Base-by-base conservation (phyloP, 2,113 vertebrate genomes). In the Hemiprocne comata region DNA sequence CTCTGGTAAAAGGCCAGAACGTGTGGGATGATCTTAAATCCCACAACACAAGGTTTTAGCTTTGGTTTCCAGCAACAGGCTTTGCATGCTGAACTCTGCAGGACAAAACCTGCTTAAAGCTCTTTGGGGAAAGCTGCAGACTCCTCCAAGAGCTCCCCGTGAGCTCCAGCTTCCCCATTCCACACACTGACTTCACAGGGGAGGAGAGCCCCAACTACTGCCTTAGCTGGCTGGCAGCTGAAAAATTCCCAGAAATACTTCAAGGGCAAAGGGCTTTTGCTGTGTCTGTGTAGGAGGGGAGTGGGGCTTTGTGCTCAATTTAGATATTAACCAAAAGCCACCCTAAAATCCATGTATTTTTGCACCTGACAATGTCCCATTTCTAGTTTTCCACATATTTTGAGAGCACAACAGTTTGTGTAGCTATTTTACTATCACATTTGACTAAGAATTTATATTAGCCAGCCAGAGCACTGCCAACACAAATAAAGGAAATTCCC, bases 391-490 rank as follows among this genome's bases (percentile, higher is more conserved):
- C 61, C 18, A 28, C 62, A 61, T 89, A 10, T 71, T 82, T 31
- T 2, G 40, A 77, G 73, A 82, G 84, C 87, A 44, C 13, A 40
- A 94, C n/a, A 75, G 78, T 51, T 88, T 50, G 21, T 10, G 76
- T 38, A 89, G 38, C 64, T 77, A 28, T 64, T 40, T 93, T 72
- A 82, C 85, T 85, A 44, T 33, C 72, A 73, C 86, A 42, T 13
- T 23, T 13, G 55, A 90, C 83, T 66, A 64, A 91, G 93, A 57
- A 57, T 57, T 96, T 88, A 24, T 50, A 95, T 84, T 42, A 89
- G 89, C 96, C 96, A 97, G 90, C 93, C 88, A 97, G 96, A 97
- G 95, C 90, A 91, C 90, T 78, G 73, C 80, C 85, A 88, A 97
- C 18, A 33, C 40, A 91, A 91, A 95, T 48, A 96, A 94, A 97